A percentile compares a stretch with the other conserved stretches of the same genome.
These are phyloP conservation scores for Temnopleurus reevesii DNA, from an alignment of 53 echinoderm and acorn worm species.

Conservation along the genomic window DNA sequence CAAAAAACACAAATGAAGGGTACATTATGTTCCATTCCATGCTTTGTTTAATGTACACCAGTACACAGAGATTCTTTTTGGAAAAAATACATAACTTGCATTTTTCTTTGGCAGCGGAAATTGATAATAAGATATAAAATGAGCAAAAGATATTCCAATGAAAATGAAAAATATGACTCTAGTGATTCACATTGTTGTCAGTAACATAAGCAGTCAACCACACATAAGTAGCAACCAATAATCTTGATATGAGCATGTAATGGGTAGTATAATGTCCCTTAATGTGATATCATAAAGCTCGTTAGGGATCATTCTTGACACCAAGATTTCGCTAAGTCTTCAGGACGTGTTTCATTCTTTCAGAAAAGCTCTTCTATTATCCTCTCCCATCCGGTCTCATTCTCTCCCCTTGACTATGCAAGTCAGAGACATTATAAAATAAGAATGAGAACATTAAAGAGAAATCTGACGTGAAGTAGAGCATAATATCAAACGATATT, in stretches of 20 bases:
- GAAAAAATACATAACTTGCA: too few species aligned
- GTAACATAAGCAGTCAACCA: background rate
- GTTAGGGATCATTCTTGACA: background rate
- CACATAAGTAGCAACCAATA: background rate
- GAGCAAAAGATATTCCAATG: too few species aligned
- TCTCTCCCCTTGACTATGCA: background rate
- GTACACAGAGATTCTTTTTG: too few species aligned
- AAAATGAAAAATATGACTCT: too few species aligned
- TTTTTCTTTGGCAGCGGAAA: too few species aligned
- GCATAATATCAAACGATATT: background rate
- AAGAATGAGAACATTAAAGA: background rate
- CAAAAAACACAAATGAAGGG: too few species aligned
- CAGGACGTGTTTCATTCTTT: background rate
- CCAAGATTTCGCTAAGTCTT: background rate
- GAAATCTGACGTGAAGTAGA: background rate
- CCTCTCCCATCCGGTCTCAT: background rate
- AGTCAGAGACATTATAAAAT: background rate
- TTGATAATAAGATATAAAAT: too few species aligned
- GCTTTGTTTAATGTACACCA: too few species aligned
- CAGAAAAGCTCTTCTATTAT: background rate
- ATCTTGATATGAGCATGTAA: background rate
- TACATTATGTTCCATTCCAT: too few species aligned
- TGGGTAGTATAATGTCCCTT: background rate
- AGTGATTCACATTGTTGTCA: background rate
- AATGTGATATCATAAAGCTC: slow-evolving; percentile 1